Percentiles rank a stretch among this genome's conserved stretches.
These are phyloP conservation scores for Drosophila eohydei DNA, from an alignment of 2,888 invertebrate species.

Conservation along the genomic window DNA sequence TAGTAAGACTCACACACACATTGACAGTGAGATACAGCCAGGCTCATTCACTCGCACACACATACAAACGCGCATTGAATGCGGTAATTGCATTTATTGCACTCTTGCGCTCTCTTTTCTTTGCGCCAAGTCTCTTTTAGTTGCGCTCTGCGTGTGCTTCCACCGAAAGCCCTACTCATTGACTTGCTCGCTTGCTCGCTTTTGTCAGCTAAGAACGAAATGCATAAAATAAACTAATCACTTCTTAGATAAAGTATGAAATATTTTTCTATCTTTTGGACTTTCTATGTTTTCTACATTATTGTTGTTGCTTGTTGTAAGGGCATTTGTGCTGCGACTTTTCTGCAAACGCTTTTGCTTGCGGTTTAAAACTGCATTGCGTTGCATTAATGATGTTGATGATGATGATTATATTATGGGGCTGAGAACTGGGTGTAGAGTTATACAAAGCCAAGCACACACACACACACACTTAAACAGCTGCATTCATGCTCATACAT, in stretches of 20 bases:
- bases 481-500: not conserved
- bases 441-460: conserved; percentile 25
- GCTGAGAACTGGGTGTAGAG: conserved; percentile 59
- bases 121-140: conserved; percentile 21
- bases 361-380: conserved; percentile 50
- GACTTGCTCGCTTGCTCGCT: conserved; percentile 2
- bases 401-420: conserved; percentile 25
- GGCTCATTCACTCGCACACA: conserved; percentile 14
- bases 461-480: conserved; percentile 9
- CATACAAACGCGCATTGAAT: conserved; percentile 51
- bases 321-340: conserved; percentile 48
- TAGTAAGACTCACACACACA: conserved; percentile 12
- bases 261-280: conserved; percentile 55
- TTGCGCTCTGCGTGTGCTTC: conserved; percentile 15
- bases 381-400: conserved; percentile 53
- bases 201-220: conserved; percentile 56
- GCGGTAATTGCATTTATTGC: conserved; percentile 79
- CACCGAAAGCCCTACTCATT: conserved; percentile 9
- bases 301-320: conserved; percentile 22
- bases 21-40: not conserved
- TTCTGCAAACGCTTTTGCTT: conserved; percentile 21
- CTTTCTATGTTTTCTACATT: conserved; percentile 51
- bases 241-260: conserved; percentile 27
- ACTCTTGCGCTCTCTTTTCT: conserved; percentile 51
- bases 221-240: conserved; percentile 25